Evolutionary conservation across 1,140 invertebrate genomes (phyloP).

Genomic region (Philopotamus ludificatus): DNA sequence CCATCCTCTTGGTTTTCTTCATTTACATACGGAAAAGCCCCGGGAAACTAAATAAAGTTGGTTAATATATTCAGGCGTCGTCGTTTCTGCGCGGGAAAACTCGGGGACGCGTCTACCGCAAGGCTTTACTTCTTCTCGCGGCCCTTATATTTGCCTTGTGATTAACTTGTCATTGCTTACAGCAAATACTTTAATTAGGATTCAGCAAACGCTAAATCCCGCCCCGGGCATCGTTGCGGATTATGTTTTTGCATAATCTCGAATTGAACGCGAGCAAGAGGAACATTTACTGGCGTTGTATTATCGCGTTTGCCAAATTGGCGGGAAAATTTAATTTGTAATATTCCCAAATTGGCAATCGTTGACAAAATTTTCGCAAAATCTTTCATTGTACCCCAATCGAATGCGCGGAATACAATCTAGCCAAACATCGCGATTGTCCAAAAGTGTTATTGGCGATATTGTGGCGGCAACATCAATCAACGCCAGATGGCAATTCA

Average conservation of each 20-base stretch:
- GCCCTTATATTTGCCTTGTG: constrained; percentile 36
- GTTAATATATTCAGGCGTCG: constrained; percentile 35
- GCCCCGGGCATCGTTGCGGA: constrained; percentile 18
- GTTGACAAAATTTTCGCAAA: too few species aligned
- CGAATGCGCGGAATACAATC: too few species aligned
- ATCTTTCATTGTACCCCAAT: too few species aligned
- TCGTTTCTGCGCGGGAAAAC: constrained; percentile 19
- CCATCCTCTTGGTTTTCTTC: constrained; percentile 12
- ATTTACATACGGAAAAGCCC: constrained; percentile 35
- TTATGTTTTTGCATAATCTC: constrained; percentile 33
- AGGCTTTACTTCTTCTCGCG: constrained; percentile 18
- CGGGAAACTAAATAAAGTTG: constrained; percentile 38
- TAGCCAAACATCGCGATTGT: too few species aligned
- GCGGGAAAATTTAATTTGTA: too few species aligned
- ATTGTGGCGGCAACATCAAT: neutral
- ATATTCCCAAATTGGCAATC: too few species aligned
- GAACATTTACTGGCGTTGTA: too few species aligned
- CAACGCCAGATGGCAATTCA: neutral
- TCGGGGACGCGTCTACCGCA: neutral
- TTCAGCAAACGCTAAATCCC: constrained; percentile 33
- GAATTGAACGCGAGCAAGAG: constrained; percentile 25
- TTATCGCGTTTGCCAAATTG: too few species aligned
- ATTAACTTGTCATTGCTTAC: constrained; percentile 41
- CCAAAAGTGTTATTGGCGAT: too few species aligned
- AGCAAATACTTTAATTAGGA: constrained; percentile 40